Base-by-base conservation (phyloP, 35 echinoderm and acorn worm species). In the Chiridota heheva region DNA sequence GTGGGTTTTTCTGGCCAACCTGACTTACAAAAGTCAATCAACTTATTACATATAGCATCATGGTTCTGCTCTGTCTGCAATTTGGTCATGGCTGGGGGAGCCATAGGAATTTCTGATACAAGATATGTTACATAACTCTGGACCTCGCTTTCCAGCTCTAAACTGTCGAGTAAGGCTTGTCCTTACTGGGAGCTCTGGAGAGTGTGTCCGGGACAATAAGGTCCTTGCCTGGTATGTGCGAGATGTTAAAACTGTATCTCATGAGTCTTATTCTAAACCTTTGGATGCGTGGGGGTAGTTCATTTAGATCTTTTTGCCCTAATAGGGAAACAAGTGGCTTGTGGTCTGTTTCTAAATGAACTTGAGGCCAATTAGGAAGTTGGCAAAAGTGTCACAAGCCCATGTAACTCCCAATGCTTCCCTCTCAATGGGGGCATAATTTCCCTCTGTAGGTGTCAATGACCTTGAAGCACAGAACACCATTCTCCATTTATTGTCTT, bases 391-490 rank as follows among this genome's bases (percentile, higher is more conserved):
- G 36, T 84, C 66, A 64, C 86, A 83, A 49, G 80, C 79, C 70
- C 39, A 80, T 55, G 72, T 83, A 22, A 28, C 4, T 8, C 40
- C 69, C 10, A 72, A 28, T 4, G 41, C 40, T 46, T 72, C 70
- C 73, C 27, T 91, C 49, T 96, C 87, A 16, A 86, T 90, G 59
- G 85, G 82, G 5, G 81, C 86, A 81, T 85, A 81, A 7, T 80
- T 83, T 22, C 36, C 30, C 32, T 95, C 86, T 36, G 81, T 44
- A 58, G 16, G 26, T 3, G 66, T 95, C n/a, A 81, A 7, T 16
- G 81, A 27, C 17, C 91, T 22, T 26, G 73, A 95, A 3, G 86
- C 80, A 64, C 87, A 95, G 6, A 79, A 76, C 2, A 89, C 56
- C 35, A 86, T 55, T 60, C 58, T 67, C 72, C 85, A 85, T 4